phyloP scores from a whole-genome alignment of 2,888 invertebrate genomes.

The Masnerella sp. region DNA sequence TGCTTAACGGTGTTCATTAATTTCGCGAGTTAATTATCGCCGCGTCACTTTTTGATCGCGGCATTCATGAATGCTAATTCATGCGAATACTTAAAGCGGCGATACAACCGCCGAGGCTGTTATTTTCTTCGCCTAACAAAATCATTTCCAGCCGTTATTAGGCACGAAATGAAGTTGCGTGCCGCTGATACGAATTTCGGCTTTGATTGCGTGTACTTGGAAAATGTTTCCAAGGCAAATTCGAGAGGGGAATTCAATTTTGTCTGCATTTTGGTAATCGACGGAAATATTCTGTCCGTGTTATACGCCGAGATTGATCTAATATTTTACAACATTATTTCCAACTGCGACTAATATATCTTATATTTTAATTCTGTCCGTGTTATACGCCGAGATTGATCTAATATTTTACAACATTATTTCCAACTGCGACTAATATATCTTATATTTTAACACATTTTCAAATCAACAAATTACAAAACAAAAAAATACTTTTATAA shows the following conservation, averaged over 20 bases:
- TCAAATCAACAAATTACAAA: too few relatives aligned
- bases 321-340: conserved; percentile 31
- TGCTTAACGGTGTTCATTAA: conserved; percentile 44
- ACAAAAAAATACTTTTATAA: too few relatives aligned
- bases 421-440: too few relatives aligned
- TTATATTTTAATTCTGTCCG: conserved; percentile 33
- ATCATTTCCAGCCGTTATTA: conserved; percentile 42
- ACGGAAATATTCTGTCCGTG: conserved; percentile 39
- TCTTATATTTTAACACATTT: too few relatives aligned
- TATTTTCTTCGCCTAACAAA: conserved; percentile 46
- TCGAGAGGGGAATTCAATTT: conserved; percentile 36
- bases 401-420: conserved; percentile 32
- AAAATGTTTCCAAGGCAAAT: conserved; percentile 40
- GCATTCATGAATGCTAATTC: conserved; percentile 41
- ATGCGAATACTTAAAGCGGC: conserved; percentile 30
- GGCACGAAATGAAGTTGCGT: conserved; percentile 42
- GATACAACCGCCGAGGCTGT: conserved; percentile 19
- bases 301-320: conserved; percentile 30
- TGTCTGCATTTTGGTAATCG: conserved; percentile 40
- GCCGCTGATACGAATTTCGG: conserved; percentile 45
- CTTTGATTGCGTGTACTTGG: conserved; percentile 49
- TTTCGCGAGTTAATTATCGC: conserved; percentile 37
- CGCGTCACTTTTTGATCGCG: conserved; percentile 35
- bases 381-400: conserved; percentile 28
- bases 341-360: too few relatives aligned